Conservation (phyloP, 2,113 vertebrate species). For the Rallus limicola region DNA sequence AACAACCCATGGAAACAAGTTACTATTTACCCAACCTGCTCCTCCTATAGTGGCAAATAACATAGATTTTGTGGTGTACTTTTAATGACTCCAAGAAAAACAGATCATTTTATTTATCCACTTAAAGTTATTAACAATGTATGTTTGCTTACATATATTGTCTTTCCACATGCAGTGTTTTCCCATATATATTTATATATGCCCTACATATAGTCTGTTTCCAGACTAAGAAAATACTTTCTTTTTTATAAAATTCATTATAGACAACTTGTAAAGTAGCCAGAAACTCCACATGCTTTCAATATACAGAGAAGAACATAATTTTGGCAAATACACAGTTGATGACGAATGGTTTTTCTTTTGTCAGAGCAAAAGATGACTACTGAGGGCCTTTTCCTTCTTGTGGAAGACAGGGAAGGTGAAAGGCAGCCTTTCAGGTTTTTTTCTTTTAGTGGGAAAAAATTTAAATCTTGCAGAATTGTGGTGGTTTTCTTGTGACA, state of each 20-base stretch:
- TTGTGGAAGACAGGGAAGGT: neutral
- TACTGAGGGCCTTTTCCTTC: neutral
- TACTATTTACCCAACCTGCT: neutral
- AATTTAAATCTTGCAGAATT: neutral
- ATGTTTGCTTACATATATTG: neutral
- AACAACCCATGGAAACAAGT: neutral
- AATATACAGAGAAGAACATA: neutral
- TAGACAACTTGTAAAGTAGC: neutral
- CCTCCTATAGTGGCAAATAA: neutral
- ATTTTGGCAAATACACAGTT: neutral
- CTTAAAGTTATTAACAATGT: neutral
- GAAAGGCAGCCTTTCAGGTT: neutral
- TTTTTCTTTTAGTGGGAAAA: neutral
- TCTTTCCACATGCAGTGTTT: neutral
- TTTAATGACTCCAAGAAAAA: neutral
- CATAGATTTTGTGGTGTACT: neutral
- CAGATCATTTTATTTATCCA: neutral
- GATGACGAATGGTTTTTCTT: neutral
- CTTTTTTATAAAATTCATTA: neutral
- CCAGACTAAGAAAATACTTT: neutral
- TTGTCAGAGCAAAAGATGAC: neutral
- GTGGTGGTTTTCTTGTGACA: neutral
- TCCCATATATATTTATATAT: neutral
- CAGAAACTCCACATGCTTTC: conserved; percentile 5
- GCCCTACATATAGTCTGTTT: neutral